A percentile compares a stretch with the other conserved stretches of the same genome.
These are phyloP conservation scores for Trichechus manatus DNA, from an alignment of 2,113 vertebrate genomes.

Conservation along the genomic window DNA sequence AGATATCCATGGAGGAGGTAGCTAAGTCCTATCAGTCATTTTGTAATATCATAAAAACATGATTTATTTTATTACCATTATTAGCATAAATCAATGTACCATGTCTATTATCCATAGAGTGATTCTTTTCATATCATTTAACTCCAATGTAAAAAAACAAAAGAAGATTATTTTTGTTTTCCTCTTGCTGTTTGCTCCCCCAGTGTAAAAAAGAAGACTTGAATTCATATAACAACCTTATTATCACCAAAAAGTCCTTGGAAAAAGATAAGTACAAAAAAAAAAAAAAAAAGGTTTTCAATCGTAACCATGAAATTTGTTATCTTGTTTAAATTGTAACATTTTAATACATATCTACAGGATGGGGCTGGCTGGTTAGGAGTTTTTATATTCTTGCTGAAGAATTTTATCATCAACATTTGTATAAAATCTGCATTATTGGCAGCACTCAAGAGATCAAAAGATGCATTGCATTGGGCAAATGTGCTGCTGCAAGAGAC, in stretches of 20 bases:
- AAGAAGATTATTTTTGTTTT: slow-evolving; percentile 32
- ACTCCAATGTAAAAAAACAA: slow-evolving; percentile 21
- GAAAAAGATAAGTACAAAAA: background rate
- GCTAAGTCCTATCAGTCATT: slow-evolving; percentile 51
- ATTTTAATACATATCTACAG: background rate
- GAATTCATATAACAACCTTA: background rate
- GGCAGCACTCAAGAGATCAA: background rate
- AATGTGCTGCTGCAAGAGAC: too few relatives aligned
- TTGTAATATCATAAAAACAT: slow-evolving; percentile 63
- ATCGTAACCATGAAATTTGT: background rate
- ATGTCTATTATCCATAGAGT: slow-evolving; percentile 66
- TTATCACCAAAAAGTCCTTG: background rate
- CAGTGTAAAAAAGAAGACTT: background rate
- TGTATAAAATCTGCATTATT: background rate
- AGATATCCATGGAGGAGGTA: background rate
- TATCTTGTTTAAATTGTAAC: background rate
- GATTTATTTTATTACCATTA: slow-evolving; percentile 57
- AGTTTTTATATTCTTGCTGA: background rate
- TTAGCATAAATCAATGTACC: slow-evolving; percentile 78
- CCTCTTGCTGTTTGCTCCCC: slow-evolving; percentile 15
- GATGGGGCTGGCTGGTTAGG: background rate
- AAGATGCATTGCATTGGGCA: too few relatives aligned
- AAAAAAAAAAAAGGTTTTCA: background rate
- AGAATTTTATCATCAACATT: background rate
- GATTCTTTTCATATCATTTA: slow-evolving; percentile 75